Conservation (phyloP, 2,113 vertebrate species). For the Odocoileus virginianus region DNA sequence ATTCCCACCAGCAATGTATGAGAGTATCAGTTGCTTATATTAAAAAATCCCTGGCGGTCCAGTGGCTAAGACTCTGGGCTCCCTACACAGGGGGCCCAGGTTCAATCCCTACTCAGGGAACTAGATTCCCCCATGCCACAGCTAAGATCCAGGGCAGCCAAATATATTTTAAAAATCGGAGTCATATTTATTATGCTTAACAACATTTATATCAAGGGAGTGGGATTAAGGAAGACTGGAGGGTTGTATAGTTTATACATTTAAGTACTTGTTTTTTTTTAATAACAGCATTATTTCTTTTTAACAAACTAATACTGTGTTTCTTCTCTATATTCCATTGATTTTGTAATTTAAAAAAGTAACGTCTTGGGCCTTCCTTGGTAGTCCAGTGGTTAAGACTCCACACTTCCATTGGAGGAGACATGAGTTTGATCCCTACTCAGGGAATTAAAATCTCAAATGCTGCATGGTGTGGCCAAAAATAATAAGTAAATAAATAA, state of each 20-base stretch:
- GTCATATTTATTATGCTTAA: not conserved
- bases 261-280: not conserved
- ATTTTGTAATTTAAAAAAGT: not conserved
- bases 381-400: not conserved
- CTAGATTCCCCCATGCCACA: not conserved
- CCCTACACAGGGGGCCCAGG: not conserved
- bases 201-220: not conserved
- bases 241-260: not conserved
- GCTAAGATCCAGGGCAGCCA: not conserved
- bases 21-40: not conserved
- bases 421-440: not conserved
- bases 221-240: not conserved
- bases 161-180: not conserved
- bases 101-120: not conserved
- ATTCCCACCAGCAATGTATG: not conserved
- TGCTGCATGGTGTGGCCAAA: not conserved
- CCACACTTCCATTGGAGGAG: not conserved
- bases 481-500: not conserved
- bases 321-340: not conserved
- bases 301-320: not conserved
- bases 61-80: not conserved
- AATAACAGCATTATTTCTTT: not conserved
- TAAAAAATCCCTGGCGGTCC: not conserved
- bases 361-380: not conserved
- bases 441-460: not conserved